A percentile compares a stretch with the other conserved stretches of the same genome.
These are phyloP conservation scores for Reinhardtius hippoglossoides DNA, from an alignment of 2,113 vertebrate species.

Conservation along the genomic window DNA sequence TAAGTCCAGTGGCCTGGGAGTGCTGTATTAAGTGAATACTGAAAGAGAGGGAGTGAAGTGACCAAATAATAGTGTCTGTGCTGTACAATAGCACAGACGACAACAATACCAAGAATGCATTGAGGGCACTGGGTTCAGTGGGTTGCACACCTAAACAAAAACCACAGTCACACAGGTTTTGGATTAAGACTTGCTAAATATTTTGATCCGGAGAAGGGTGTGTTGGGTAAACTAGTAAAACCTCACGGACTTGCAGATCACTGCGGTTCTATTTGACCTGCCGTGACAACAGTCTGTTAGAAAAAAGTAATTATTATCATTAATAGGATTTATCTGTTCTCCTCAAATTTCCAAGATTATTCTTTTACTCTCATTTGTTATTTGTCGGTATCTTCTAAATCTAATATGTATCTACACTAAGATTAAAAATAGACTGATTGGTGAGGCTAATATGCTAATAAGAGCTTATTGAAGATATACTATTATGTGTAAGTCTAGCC, in stretches of 20 bases:
- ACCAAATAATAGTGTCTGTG: conserved; percentile 74
- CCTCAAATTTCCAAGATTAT: neutral
- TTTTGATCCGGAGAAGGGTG: conserved; percentile 29
- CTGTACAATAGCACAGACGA: conserved; percentile 67
- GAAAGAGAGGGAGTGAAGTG: conserved; percentile 62
- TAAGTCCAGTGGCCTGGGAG: conserved; percentile 62
- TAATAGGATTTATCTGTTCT: too few relatives aligned
- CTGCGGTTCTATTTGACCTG: conserved; percentile 2
- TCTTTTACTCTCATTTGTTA: neutral
- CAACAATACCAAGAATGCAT: conserved; percentile 72
- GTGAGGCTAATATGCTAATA: neutral
- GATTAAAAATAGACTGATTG: neutral
- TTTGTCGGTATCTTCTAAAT: neutral
- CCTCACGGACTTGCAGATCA: conserved; percentile 2
- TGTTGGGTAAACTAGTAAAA: conserved; percentile 26
- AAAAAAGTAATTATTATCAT: neutral
- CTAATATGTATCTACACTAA: neutral
- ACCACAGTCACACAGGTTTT: conserved; percentile 37
- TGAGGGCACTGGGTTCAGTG: conserved; percentile 58
- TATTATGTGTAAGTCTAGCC: too few relatives aligned
- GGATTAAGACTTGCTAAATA: conserved; percentile 59
- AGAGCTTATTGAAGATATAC: neutral
- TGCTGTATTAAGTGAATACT: conserved; percentile 68
- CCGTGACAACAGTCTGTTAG: neutral
- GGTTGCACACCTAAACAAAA: conserved; percentile 60